Percentiles rank a stretch among this genome's conserved stretches.
Conservation (phyloP, 2,888 invertebrate species). For the Hipparchia semele region DNA sequence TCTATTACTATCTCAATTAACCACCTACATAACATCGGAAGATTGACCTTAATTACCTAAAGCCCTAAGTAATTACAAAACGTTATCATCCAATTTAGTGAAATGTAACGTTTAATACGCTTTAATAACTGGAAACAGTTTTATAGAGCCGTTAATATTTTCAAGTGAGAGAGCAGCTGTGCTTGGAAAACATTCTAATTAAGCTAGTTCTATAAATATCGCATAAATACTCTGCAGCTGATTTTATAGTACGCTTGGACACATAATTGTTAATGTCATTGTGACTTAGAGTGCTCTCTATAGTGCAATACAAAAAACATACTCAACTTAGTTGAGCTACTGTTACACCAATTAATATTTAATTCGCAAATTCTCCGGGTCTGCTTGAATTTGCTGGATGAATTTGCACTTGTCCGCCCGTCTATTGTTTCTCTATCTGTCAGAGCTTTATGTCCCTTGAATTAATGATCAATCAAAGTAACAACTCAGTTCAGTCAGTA, state of each 20-base stretch:
- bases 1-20: neutral
- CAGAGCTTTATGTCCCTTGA: too few species aligned
- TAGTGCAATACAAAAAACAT: neutral
- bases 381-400: too few species aligned
- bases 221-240: slow-evolving; percentile 19
- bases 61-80: slow-evolving; percentile 8
- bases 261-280: slow-evolving; percentile 6
- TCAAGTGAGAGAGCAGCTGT: slow-evolving; percentile 23
- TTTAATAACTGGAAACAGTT: slow-evolving; percentile 12
- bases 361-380: too few species aligned
- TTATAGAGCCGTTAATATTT: slow-evolving; percentile 22
- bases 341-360: too few species aligned
- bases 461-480: too few species aligned
- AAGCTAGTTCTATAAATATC: slow-evolving; percentile 29
- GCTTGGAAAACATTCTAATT: slow-evolving; percentile 27
- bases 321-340: neutral
- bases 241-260: slow-evolving; percentile 12
- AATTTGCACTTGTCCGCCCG: too few species aligned
- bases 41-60: slow-evolving; percentile 7
- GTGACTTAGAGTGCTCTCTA: neutral
- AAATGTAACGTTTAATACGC: slow-evolving; percentile 1
- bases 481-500: too few species aligned
- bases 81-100: slow-evolving; percentile 8
- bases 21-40: neutral
- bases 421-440: too few species aligned